Percentiles rank a stretch among this genome's conserved stretches.
Conservation (phyloP, 2,888 invertebrate genomes). For the Peribatodes rhomboidaria region DNA sequence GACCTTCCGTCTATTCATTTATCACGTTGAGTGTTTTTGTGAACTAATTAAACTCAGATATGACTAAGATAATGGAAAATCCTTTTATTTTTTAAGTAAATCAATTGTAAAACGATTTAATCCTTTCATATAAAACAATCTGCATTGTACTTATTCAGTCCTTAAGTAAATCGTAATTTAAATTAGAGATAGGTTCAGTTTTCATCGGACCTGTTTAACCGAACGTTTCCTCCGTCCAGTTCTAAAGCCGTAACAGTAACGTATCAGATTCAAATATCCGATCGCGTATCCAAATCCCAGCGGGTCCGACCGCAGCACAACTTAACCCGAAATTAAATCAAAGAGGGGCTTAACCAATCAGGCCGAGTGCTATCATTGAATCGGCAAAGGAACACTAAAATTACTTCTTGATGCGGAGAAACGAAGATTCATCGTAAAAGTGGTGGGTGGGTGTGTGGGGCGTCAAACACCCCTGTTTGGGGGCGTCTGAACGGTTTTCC, state of each 20-base stretch:
- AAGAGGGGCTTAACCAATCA: constrained; percentile 86
- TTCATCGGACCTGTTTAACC: constrained; percentile 44
- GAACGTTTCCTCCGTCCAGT: constrained; percentile 41
- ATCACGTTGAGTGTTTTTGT: constrained; percentile 60
- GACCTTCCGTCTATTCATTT: constrained; percentile 57
- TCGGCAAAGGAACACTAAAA: constrained; percentile 87
- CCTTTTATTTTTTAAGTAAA: too few relatives aligned
- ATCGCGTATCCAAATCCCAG: constrained; percentile 73
- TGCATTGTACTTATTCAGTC: too few relatives aligned
- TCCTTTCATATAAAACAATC: not conserved
- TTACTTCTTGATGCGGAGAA: constrained; percentile 87
- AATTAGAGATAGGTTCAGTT: constrained; percentile 28
- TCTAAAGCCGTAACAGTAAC: constrained; percentile 58
- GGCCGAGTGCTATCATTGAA: constrained; percentile 86
- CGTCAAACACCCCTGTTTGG: constrained; percentile 39
- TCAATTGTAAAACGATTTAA: too few relatives aligned
- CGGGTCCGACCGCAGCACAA: constrained; percentile 77
- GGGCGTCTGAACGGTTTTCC: constrained; percentile 85
- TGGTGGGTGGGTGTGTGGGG: constrained; percentile 69
- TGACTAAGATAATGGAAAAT: not conserved
- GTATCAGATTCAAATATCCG: constrained; percentile 66
- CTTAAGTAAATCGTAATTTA: constrained; percentile 20
- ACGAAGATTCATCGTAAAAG: constrained; percentile 87
- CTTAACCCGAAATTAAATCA: constrained; percentile 87
- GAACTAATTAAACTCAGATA: constrained; percentile 56